Conservation (phyloP, 2,888 invertebrate species). For the Petrophora chlorosata region DNA sequence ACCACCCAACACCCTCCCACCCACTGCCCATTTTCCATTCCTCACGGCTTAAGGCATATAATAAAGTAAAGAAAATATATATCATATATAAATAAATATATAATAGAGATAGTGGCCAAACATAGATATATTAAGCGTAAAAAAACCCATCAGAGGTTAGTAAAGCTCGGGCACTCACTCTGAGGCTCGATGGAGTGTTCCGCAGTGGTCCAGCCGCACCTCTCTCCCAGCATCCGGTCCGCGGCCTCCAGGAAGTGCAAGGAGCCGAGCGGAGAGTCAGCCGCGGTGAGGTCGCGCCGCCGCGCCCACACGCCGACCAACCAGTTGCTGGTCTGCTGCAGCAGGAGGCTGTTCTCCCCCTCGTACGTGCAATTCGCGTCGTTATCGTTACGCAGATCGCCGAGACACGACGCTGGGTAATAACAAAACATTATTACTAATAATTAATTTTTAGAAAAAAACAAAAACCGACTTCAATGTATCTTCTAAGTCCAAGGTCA, state of each 20-base stretch:
- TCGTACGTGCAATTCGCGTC: constrained; percentile 96
- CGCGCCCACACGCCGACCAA: constrained; percentile 86
- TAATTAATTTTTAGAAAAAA: too few relatives aligned
- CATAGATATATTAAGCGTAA: too few relatives aligned
- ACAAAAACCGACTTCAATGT: too few relatives aligned
- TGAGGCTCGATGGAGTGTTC: constrained; percentile 78
- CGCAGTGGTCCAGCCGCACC: constrained; percentile 73
- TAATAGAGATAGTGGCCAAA: too few relatives aligned
- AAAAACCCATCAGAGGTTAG: too few relatives aligned
- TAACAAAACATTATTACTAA: not conserved
- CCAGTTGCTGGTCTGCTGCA: constrained; percentile 95
- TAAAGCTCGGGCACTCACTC: constrained; percentile 21
- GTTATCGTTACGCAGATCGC: constrained; percentile 90
- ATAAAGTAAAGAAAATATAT: too few relatives aligned
- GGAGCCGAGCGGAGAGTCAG: constrained; percentile 86
- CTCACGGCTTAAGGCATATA: too few relatives aligned
- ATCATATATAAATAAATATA: too few relatives aligned
- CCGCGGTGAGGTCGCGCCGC: constrained; percentile 55
- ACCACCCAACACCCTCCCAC: too few relatives aligned
- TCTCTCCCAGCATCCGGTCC: constrained; percentile 78
- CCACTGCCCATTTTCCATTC: too few relatives aligned
- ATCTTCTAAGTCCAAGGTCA: too few relatives aligned
- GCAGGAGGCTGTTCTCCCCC: constrained; percentile 94
- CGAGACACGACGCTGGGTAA: constrained; percentile 86
- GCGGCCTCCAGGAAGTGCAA: constrained; percentile 85